phyloP scores from a whole-genome alignment of 1,140 invertebrate genomes.

The Apis laboriosa region DNA sequence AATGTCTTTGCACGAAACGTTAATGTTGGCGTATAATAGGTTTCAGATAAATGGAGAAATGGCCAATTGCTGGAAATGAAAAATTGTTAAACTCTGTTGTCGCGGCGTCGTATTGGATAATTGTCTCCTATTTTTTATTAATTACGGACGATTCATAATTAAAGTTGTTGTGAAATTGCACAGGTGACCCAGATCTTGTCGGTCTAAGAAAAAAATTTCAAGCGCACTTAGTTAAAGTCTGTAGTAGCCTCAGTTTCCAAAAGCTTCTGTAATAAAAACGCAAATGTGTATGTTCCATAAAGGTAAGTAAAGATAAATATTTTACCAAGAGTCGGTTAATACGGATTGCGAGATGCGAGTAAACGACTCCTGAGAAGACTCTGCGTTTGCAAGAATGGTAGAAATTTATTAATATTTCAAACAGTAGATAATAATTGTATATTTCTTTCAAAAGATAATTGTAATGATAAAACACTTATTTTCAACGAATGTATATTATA shows the following conservation, averaged over 20 bases:
- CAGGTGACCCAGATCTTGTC: slow-evolving; percentile 4
- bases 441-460: no score
- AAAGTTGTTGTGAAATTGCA: not conserved
- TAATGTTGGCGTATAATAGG: no score
- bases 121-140: slow-evolving; percentile 1
- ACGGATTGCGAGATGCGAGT: not conserved
- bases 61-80: not conserved
- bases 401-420: not conserved
- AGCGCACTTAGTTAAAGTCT: slow-evolving; percentile 10
- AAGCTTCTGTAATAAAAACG: slow-evolving; percentile 9
- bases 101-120: not conserved
- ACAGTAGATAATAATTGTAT: no score
- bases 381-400: no score
- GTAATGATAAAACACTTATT: no score
- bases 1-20: no score
- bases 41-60: not conserved
- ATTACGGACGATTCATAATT: not conserved
- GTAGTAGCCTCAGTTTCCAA: slow-evolving; percentile 10
- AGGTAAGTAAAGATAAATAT: not conserved
- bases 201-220: slow-evolving; percentile 8
- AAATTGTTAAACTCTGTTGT: not conserved
- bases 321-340: not conserved
- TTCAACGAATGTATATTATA: no score
- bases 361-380: not conserved
- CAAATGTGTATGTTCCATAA: not conserved